Conservation (phyloP, 1,140 invertebrate genomes). For the Lasioglossum baleicum region DNA sequence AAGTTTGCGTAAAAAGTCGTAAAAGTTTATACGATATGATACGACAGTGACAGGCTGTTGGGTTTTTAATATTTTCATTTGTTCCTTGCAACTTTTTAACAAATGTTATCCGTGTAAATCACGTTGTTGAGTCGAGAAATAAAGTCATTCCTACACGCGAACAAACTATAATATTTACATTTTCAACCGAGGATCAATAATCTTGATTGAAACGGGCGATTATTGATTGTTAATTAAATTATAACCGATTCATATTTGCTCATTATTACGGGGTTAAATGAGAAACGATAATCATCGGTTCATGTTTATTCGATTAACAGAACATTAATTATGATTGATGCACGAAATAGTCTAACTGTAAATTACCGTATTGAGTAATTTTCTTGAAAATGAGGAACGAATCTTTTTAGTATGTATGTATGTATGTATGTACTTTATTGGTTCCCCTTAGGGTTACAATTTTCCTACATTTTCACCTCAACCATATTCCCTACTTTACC, state of each 20-base stretch:
- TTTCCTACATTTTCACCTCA: too few species aligned
- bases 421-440: too few species aligned
- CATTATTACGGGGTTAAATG: too few species aligned
- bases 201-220: not conserved
- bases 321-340: too few species aligned
- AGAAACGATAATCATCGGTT: not conserved
- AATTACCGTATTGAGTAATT: too few species aligned
- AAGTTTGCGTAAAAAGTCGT: conserved; percentile 26
- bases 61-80: conserved; percentile 16
- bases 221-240: not conserved
- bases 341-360: too few species aligned
- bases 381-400: too few species aligned
- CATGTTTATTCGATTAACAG: too few species aligned
- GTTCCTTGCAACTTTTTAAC: not conserved
- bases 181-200: not conserved
- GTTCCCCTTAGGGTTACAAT: too few species aligned
- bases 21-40: conserved; percentile 23
- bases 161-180: not conserved
- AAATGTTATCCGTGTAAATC: not conserved
- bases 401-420: too few species aligned
- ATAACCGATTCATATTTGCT: too few species aligned
- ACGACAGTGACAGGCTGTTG: conserved; percentile 5
- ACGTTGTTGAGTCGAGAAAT: not conserved
- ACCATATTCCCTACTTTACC: too few species aligned
- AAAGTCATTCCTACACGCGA: not conserved